Base-by-base conservation (phyloP, 1,140 invertebrate genomes). In the Pseudomyrmex concolor region DNA sequence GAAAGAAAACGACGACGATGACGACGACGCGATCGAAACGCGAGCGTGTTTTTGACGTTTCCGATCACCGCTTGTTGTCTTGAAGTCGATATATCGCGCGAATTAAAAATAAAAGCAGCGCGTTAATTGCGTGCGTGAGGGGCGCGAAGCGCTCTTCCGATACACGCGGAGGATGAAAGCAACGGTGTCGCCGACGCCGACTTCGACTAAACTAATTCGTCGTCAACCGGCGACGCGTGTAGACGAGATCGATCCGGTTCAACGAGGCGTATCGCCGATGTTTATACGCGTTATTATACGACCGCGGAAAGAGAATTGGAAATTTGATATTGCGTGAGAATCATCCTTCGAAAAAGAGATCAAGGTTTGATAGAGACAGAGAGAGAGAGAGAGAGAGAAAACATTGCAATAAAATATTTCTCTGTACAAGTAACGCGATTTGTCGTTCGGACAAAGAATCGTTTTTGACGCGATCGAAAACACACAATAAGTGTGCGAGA, bases 191-290 rank as follows among this genome's bases (percentile, higher is more conserved):
- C 15, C 64, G 54, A 59, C 66, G 15, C 15, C 8, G 66, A 70
- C 76, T 70, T 78, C 64, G 43, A 59, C 64, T 25, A 78, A 78
- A 78, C 76, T 80, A 60, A 80, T 80, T 80, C 76, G 70, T n/a
- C 59, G 76, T 50, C 76, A 80, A 67, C 63, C 76, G 64, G 54
- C 51, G 43, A 12, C 64, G 64, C 64, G 43, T 70, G 54, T 50
- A 50, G 51, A 78, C 51, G 70, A 78, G 34, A 78, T 78, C 64
- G 76, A 78, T 78, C 76, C 76, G 59, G 43, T 48, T 80, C 54
- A 80, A 59, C 66, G 66, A 80, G 19, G 76, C 76, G 19, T 80
- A 59, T 59, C 66, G 17, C 43, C 54, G 54, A 54, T 48, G 51
- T 43, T 71, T 70, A 54, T 78, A 57, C 74, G 51, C 43, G n/a